These are phyloP conservation scores for Thymallus thymallus DNA, from an alignment of 2,113 vertebrate species.

Conservation along the genomic window DNA sequence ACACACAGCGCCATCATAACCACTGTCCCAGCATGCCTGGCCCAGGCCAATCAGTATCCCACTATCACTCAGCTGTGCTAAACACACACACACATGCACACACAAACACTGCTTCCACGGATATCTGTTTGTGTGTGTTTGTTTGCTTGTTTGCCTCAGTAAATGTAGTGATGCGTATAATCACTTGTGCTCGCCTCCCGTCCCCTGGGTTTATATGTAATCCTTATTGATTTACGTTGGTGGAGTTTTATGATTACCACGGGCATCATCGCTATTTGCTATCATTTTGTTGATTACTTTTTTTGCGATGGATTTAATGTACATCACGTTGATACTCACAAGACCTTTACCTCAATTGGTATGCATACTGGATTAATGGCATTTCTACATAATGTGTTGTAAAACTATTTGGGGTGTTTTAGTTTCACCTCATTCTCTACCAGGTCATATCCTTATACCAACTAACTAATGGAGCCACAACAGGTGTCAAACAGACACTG, in stretches of 20 bases:
- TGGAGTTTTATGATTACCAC: conserved; percentile 8
- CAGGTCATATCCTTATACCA: too few relatives aligned
- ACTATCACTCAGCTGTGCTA: background rate
- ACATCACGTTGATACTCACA: background rate
- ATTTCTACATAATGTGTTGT: background rate
- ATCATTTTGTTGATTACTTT: conserved; percentile 15
- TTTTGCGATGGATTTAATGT: background rate
- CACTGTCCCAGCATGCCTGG: conserved; percentile 17
- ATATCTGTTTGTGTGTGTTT: conserved; percentile 5
- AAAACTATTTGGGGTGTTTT: background rate
- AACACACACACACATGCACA: conserved; percentile 11
- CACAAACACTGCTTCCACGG: background rate
- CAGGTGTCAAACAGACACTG: too few relatives aligned
- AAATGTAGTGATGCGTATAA: conserved; percentile 37
- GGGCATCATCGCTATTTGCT: conserved; percentile 1
- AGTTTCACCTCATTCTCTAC: background rate
- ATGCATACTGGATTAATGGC: background rate
- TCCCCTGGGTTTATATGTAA: conserved; percentile 42
- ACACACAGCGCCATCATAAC: conserved; percentile 14
- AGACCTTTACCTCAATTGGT: background rate
- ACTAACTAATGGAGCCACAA: too few relatives aligned
- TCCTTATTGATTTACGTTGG: conserved; percentile 35
- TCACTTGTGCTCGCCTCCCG: conserved; percentile 27
- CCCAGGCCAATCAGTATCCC: conserved; percentile 16
- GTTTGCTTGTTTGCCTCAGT: conserved; percentile 37